A percentile compares a stretch with the other conserved stretches of the same genome.
Evolutionary conservation across 2,113 vertebrate genomes (phyloP).

Genomic region (Corythornis cristatus): DNA sequence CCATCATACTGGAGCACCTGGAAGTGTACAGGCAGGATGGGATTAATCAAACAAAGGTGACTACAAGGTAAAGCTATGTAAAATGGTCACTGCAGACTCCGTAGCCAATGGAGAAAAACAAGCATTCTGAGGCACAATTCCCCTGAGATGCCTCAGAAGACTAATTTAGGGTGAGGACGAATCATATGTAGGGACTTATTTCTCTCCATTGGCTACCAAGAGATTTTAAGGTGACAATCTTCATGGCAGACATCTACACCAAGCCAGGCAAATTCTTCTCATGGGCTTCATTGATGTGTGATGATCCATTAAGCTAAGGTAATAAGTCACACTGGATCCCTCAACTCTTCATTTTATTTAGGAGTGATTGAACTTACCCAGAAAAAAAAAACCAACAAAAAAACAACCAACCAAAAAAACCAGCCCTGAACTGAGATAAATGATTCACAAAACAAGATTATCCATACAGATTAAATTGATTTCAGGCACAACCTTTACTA

Average conservation of each 20-base stretch:
- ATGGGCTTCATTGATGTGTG: neutral
- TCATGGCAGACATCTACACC: neutral
- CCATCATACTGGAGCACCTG: neutral
- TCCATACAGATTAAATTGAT: neutral
- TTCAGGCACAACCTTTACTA: neutral
- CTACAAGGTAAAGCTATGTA: neutral
- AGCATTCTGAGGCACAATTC: neutral
- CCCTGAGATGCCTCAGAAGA: neutral
- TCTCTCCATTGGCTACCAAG: neutral
- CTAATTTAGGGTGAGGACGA: neutral
- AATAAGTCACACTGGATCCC: neutral
- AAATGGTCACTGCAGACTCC: neutral
- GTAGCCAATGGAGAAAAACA: neutral
- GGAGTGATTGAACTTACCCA: neutral
- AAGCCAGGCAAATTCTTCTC: neutral
- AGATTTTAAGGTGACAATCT: neutral
- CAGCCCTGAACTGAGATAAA: neutral
- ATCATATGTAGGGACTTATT: neutral
- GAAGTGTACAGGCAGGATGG: neutral
- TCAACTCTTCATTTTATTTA: neutral
- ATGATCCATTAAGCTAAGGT: neutral
- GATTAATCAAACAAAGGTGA: neutral
- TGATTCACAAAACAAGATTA: neutral
- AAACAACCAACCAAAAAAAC: too few species aligned
- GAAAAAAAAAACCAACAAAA: neutral